phyloP scores from a whole-genome alignment of 2,113 vertebrate genomes.

The Macroglossus sobrinus region DNA sequence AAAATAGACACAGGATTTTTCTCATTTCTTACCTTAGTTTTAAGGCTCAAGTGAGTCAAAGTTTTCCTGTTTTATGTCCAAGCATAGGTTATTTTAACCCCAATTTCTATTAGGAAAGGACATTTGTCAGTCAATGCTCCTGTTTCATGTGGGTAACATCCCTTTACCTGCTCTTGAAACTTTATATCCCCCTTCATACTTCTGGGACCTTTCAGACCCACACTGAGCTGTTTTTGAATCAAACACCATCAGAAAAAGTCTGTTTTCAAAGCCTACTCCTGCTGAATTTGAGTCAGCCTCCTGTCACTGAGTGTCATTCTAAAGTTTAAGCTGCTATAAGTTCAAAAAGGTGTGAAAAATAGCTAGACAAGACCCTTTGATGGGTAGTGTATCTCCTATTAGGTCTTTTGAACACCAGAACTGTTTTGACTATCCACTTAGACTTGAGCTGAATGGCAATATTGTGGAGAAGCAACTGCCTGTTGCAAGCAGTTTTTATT shows the following conservation, averaged over 20 bases:
- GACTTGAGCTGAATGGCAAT: not conserved
- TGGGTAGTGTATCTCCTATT: not conserved
- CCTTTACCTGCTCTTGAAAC: not conserved
- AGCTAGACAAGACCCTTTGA: not conserved
- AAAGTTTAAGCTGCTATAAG: not conserved
- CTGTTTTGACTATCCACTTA: not conserved
- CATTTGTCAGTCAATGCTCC: not conserved
- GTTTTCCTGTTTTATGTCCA: not conserved
- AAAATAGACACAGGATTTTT: not conserved
- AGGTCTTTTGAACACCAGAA: not conserved
- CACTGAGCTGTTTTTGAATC: not conserved
- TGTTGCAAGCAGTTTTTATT: not conserved
- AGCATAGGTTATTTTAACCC: not conserved
- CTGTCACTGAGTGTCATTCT: not conserved
- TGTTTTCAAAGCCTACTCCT: conserved; percentile 41
- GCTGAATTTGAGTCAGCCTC: conserved; percentile 14
- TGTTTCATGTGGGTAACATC: not conserved
- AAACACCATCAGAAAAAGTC: not conserved
- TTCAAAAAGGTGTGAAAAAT: not conserved
- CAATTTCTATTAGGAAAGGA: not conserved
- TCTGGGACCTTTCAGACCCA: not conserved
- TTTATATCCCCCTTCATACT: not conserved
- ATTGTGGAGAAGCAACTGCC: not conserved
- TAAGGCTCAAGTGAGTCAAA: not conserved
- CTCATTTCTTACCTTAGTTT: not conserved